Evolutionary conservation across 2,797 vertebrate species (phyloP).

Genomic region (Scleropages formosus): DNA sequence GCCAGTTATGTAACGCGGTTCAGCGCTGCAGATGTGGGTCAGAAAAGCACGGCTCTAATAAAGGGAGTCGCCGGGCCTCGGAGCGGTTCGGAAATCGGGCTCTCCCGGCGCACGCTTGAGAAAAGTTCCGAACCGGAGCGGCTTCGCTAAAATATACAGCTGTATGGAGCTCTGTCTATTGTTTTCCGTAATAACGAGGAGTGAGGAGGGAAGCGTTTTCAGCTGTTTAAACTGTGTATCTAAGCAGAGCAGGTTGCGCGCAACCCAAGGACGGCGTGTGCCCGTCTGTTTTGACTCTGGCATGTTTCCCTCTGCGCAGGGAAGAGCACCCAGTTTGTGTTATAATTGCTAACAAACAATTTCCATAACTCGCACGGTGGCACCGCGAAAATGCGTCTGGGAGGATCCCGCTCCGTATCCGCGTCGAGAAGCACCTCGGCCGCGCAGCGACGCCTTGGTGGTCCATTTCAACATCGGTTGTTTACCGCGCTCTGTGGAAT

Average conservation of each 20-base stretch:
- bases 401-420: background rate
- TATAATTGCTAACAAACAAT: background rate
- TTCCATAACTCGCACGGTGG: background rate
- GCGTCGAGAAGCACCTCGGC: background rate
- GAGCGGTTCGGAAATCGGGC: background rate
- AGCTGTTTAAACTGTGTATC: background rate
- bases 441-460: slow-evolving; percentile 7
- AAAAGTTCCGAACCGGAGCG: background rate
- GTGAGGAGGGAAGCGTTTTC: background rate
- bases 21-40: too few relatives aligned
- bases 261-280: background rate
- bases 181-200: too few relatives aligned
- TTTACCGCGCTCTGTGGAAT: slow-evolving; percentile 10
- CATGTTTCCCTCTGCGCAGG: background rate
- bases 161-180: background rate
- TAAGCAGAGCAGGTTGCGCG: background rate
- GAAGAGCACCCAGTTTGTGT: background rate
- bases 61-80: too few relatives aligned
- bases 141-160: background rate
- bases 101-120: background rate
- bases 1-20: too few relatives aligned
- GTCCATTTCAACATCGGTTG: background rate
- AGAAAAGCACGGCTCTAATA: too few relatives aligned
- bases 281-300: background rate
- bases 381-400: background rate